Base-by-base conservation (phyloP, 1,140 invertebrate species). In the Phenacoccus solenopsis region DNA sequence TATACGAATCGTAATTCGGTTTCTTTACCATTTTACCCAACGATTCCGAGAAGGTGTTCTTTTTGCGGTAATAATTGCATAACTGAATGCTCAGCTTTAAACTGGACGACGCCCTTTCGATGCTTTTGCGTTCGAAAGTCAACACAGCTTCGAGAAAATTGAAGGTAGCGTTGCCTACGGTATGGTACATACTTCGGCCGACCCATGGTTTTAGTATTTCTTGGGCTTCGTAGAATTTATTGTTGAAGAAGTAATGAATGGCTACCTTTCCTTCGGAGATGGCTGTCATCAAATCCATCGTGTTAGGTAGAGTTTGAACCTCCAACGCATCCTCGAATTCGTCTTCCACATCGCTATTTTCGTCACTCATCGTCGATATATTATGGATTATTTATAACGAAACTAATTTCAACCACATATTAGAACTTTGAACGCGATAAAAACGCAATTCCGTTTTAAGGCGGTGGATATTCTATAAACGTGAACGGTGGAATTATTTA, bases 111-210 rank as follows among this genome's bases (percentile, higher is more conserved):
- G 93, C 90, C 71, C 82, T 81, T 71, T 85, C 84, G 69, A 96
- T 88, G 70, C 91, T 85, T 74, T 82, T 80, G 81, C 91, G 84
- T 78, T 98, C 94, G 78, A 96, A 93, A 0, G 94, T 98, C 75
- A 98, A 84, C 73, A 95, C 87, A 0, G 94, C 94, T 78, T 96
- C 93, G 5, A 98, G 84, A 77, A 93, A 97, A 72, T 89, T 81
- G 77, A 98, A 94, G 16, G 94, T 91, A 1, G 90, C 86, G 72
- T 88, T 85, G 0, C 94, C 94, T n/a, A 97, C 79, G 0, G 94
- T 88, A 80, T 97, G 95, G 77, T 98, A 98, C 80, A 96, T 88
- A 73, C 93, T 96, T 32, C 82, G 84, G 30, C 88, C 82, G 20
- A 90, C 86, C 89, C 86, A 89, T 72, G 89, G 89, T 76, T 84